Conservation (phyloP, 2,888 invertebrate species). For the Tachina grossa region DNA sequence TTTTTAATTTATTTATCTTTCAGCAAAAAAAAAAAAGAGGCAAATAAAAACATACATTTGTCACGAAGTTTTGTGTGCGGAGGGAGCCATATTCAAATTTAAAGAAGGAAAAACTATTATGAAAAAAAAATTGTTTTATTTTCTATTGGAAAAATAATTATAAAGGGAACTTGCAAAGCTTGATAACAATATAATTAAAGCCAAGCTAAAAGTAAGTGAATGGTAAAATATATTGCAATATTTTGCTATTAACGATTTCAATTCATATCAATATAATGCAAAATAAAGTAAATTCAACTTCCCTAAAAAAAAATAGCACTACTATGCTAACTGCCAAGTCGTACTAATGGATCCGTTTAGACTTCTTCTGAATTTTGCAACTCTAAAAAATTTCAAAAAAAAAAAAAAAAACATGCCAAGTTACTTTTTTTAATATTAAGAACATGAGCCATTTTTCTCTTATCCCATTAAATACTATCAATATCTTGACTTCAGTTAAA, state of each 20-base stretch:
- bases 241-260: not conserved
- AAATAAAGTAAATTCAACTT: not conserved
- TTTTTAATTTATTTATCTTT: constrained; percentile 11
- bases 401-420: no score
- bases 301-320: no score
- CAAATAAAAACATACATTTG: constrained; percentile 37
- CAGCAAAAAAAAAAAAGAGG: not conserved
- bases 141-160: not conserved
- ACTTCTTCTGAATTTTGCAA: no score
- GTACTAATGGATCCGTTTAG: no score
- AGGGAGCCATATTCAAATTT: constrained; percentile 17
- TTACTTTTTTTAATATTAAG: no score
- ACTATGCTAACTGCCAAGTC: no score
- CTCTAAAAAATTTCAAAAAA: no score
- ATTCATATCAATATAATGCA: not conserved
- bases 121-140: not conserved
- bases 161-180: constrained; percentile 30
- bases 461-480: no score
- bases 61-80: constrained; percentile 42
- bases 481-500: no score
- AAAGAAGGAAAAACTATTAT: not conserved
- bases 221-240: not conserved
- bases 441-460: no score
- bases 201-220: not conserved
- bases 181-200: constrained; percentile 32